These are phyloP conservation scores for Hylomyscus alleni DNA, from an alignment of 2,797 vertebrate species.

Conservation along the genomic window DNA sequence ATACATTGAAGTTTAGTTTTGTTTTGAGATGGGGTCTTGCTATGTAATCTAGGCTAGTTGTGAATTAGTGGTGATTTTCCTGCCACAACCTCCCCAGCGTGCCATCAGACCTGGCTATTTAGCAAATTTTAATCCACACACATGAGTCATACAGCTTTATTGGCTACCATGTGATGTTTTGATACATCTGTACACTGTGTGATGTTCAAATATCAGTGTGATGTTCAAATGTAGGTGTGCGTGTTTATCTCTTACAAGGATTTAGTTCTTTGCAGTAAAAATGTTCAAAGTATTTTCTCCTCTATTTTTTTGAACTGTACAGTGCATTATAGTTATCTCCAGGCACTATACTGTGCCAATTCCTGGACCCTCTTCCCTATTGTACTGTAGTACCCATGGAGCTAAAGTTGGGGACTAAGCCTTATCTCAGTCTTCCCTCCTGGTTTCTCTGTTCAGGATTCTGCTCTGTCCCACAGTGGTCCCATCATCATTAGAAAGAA, in stretches of 20 bases:
- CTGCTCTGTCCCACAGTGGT: neutral
- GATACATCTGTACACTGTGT: neutral
- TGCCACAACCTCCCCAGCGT: neutral
- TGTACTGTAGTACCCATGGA: neutral
- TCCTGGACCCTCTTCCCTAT: neutral
- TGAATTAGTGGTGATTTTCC: neutral
- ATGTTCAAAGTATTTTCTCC: neutral
- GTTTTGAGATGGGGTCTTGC: neutral
- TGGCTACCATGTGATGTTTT: neutral
- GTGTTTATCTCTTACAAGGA: neutral
- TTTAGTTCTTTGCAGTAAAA: neutral
- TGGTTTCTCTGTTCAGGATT: neutral
- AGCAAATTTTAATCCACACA: neutral
- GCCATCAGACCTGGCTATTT: neutral
- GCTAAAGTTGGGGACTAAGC: neutral
- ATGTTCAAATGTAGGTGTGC: neutral
- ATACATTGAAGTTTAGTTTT: neutral
- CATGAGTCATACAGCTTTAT: neutral
- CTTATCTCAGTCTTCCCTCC: too few species aligned
- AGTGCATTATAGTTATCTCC: neutral
- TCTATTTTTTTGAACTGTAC: neutral
- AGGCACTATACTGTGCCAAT: neutral
- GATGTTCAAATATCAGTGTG: neutral
- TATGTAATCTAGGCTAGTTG: neutral
- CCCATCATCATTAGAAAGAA: neutral